Evolutionary conservation across 2,888 invertebrate species (phyloP).

Genomic region (Cerceris ruficornis): DNA sequence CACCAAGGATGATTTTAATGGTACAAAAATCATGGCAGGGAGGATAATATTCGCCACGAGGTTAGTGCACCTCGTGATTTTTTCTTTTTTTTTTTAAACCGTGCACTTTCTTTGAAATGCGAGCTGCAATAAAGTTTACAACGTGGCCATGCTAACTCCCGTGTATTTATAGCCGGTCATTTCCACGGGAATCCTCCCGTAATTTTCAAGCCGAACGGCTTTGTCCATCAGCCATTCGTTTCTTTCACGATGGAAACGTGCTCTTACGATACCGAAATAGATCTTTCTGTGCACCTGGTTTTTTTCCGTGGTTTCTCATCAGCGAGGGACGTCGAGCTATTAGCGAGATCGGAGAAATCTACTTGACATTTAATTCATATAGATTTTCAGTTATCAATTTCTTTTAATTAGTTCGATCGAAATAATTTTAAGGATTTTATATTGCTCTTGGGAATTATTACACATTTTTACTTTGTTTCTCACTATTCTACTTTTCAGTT

Average conservation of each 20-base stretch:
- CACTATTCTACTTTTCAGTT: too few species aligned
- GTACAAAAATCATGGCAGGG: slow-evolving; percentile 30
- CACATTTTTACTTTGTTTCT: too few species aligned
- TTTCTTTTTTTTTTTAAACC: slow-evolving; percentile 15
- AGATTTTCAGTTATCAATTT: too few species aligned
- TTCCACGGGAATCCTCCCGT: slow-evolving; percentile 39
- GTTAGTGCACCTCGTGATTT: slow-evolving; percentile 34
- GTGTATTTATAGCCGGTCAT: slow-evolving; percentile 51
- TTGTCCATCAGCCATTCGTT: slow-evolving; percentile 12
- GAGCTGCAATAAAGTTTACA: slow-evolving; percentile 49
- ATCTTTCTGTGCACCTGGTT: not conserved
- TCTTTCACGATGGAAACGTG: not conserved
- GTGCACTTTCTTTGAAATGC: slow-evolving; percentile 39
- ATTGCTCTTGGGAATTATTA: too few species aligned
- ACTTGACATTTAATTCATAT: too few species aligned
- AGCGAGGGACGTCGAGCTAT: too few species aligned
- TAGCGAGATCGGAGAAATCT: too few species aligned
- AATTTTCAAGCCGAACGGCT: slow-evolving; percentile 36
- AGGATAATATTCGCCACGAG: slow-evolving; percentile 12
- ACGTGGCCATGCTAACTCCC: slow-evolving; percentile 22
- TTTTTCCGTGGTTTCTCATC: too few species aligned
- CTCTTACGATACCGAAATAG: not conserved
- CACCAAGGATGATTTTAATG: slow-evolving; percentile 21
- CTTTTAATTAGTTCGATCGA: too few species aligned
- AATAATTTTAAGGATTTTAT: too few species aligned